Percentiles rank a stretch among this genome's conserved stretches.
Evolutionary conservation across 1,140 invertebrate genomes (phyloP).

Genomic region (Neotoxoptera formosana): DNA sequence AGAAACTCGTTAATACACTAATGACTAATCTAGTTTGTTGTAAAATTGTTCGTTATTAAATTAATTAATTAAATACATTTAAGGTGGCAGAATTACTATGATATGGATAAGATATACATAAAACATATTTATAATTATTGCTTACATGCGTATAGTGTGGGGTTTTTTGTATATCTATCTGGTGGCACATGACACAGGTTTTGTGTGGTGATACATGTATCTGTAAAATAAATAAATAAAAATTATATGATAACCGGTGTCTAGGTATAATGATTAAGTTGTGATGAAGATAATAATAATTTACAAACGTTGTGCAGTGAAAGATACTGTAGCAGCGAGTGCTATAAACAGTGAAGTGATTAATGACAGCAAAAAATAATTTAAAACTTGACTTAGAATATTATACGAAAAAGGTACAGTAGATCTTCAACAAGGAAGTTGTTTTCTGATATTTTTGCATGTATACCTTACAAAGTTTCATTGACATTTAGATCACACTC

Average conservation of each 20-base stretch:
- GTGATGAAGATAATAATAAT: neutral
- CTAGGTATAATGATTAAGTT: neutral
- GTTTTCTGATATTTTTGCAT: neutral
- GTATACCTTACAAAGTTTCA: too few species aligned
- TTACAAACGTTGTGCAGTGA: neutral
- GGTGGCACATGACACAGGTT: neutral
- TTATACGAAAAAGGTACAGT: too few species aligned
- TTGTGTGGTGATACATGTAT: neutral
- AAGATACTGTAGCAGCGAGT: neutral
- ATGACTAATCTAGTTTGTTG: too few species aligned
- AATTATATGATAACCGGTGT: neutral
- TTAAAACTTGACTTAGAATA: neutral
- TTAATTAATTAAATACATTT: too few species aligned
- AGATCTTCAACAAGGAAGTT: neutral
- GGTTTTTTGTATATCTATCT: constrained; percentile 22
- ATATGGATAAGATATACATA: too few species aligned
- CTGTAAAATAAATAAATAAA: constrained; percentile 1
- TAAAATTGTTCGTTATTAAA: too few species aligned
- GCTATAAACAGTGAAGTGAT: neutral
- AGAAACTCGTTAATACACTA: too few species aligned
- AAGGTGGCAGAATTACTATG: too few species aligned
- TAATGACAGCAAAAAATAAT: neutral
- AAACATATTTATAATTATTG: neutral
- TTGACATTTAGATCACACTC: too few species aligned
- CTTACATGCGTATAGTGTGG: neutral